A percentile compares a stretch with the other conserved stretches of the same genome.
Conservation (phyloP, 2,797 vertebrate species). For the Enteromius radiatus region DNA sequence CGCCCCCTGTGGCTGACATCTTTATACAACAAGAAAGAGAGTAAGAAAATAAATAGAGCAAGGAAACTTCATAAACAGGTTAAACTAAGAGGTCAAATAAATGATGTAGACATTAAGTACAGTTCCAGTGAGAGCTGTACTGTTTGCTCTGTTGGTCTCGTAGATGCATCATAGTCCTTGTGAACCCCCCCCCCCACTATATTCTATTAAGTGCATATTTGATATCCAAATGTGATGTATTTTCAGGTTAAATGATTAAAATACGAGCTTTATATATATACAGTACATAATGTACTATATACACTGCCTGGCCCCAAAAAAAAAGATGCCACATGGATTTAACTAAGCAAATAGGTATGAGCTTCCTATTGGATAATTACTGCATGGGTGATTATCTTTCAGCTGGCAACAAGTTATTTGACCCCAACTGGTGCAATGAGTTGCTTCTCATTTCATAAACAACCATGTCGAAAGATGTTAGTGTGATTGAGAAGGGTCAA, state of each 20-base stretch:
- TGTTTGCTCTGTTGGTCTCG: not conserved
- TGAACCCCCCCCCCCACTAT: not conserved
- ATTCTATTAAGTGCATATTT: too few relatives aligned
- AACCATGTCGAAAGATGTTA: too few relatives aligned
- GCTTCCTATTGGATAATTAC: too few relatives aligned
- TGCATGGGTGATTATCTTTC: too few relatives aligned
- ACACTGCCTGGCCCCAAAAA: too few relatives aligned
- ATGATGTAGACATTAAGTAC: conserved; percentile 4
- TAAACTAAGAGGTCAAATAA: conserved; percentile 12
- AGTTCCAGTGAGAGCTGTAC: not conserved
- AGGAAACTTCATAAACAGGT: not conserved
- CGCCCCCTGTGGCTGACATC: conserved; percentile 9
- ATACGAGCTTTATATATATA: not conserved
- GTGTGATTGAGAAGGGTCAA: too few relatives aligned
- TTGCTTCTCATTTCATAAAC: too few relatives aligned
- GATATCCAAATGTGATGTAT: not conserved
- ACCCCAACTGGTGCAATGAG: too few relatives aligned
- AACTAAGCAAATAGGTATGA: too few relatives aligned
- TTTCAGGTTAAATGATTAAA: not conserved
- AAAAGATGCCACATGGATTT: too few relatives aligned
- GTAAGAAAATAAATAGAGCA: not conserved
- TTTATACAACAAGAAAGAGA: conserved; percentile 7
- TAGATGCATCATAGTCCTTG: not conserved
- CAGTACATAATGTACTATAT: too few relatives aligned
- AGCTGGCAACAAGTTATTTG: too few relatives aligned